Evolutionary conservation across 2,113 vertebrate species (phyloP).

Genomic region (Aptenodytes forsteri): DNA sequence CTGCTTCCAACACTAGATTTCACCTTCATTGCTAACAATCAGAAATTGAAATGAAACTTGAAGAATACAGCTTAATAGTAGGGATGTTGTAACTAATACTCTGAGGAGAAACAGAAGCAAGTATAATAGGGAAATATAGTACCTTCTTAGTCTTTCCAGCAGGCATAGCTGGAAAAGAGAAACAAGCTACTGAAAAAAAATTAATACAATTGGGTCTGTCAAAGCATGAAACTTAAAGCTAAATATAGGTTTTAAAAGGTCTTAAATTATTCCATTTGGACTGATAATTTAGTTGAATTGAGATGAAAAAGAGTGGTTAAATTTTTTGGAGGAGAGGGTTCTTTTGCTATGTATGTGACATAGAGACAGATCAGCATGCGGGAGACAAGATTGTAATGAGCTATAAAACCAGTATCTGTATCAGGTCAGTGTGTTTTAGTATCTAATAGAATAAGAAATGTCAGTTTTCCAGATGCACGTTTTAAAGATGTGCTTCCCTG

Average conservation of each 20-base stretch:
- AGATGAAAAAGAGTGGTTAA: neutral
- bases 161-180: neutral
- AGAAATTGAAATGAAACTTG: neutral
- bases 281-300: neutral
- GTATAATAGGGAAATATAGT: neutral
- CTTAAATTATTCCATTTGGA: neutral
- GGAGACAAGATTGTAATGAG: neutral
- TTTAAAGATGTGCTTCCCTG: neutral
- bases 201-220: accelerated
- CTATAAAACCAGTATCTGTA: neutral
- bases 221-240: neutral
- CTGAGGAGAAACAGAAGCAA: neutral
- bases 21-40: neutral
- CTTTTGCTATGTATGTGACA: neutral
- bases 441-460: neutral
- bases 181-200: neutral
- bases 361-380: neutral
- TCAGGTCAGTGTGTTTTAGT: neutral
- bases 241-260: neutral
- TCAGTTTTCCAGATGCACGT: neutral
- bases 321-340: neutral
- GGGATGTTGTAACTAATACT: neutral
- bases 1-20: neutral
- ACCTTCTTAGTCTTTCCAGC: neutral
- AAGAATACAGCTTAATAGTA: neutral